Evolutionary conservation across 2,113 vertebrate species (phyloP).

Genomic region (Hemiprocne comata): DNA sequence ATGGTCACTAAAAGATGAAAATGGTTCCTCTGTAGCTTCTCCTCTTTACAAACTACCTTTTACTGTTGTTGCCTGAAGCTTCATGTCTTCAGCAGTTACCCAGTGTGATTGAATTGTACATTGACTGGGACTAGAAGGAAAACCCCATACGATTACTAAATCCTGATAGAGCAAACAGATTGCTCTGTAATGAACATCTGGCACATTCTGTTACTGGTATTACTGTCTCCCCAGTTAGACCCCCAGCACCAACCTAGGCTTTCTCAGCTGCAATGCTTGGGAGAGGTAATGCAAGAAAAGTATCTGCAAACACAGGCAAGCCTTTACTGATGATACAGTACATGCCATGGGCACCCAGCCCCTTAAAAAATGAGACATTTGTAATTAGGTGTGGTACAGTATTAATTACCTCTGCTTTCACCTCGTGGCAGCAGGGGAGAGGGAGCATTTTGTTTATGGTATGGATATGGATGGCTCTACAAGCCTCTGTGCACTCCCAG

Average conservation of each 20-base stretch:
- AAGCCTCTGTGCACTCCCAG: background rate
- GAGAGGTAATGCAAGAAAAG: background rate
- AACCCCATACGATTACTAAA: background rate
- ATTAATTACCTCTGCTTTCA: background rate
- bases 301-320: background rate
- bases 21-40: background rate
- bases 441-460: background rate
- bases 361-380: background rate
- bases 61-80: slow-evolving; percentile 26
- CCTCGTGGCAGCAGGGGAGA: background rate
- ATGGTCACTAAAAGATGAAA: slow-evolving; percentile 39
- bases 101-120: background rate
- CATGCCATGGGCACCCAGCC: background rate
- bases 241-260: background rate
- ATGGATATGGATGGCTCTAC: background rate
- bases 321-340: background rate
- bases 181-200: slow-evolving; percentile 7
- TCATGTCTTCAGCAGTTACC: background rate
- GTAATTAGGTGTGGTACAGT: background rate
- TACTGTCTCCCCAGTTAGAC: background rate
- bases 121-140: background rate
- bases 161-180: background rate
- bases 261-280: background rate
- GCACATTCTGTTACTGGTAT: background rate
- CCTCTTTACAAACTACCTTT: background rate